Evolutionary conservation across 23 tunicate species (phyloP), one percentile per base, ranked within the genome.

Genomic region (Clavelina lepadiformis): DNA sequence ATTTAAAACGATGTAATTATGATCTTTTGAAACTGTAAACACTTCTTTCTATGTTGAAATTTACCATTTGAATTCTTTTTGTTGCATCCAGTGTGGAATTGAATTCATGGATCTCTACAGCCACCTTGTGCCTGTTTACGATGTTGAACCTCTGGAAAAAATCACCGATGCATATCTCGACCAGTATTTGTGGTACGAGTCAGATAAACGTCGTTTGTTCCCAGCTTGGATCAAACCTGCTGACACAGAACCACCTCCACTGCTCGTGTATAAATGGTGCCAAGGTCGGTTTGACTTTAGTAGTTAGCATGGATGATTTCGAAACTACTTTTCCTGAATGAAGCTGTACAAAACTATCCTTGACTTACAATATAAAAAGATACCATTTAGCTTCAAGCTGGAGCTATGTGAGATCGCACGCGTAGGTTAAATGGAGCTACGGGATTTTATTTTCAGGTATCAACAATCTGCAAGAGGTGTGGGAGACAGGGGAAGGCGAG

Each of bases 131-230:
- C 98, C 98, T 35, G 98, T 93, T 31, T 83, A 93, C 69, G 98
- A 93, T 56, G 98, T 93, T 0, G 98, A 93, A 56, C 98, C 98
- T 1, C 80, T 93, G 2, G 98, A 93, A 74, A 93, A 93, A 62
- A 93, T 93, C 88, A 93, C 98, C n/a, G 98, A 93, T 63, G 98
- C 98, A 13, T 93, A 93, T 64, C 88, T 93, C 3, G 98, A 93
- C 73, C 98, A 93, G 68, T 93, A 93, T 55, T 78, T 93, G 33
- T 93, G 98, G 98, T 93, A 93, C 69, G 98, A 93, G 68, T 85
- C 98, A 5, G 98, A 93, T 62, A 93, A 93, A 54, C 68, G 98
- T 21, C 86, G 94, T 19, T 88, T 93, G 23, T 93, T 93, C 56
- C 98, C 98, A 6, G 34, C 94, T 0, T 93, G 98, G 98, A 93